Base-by-base conservation (phyloP, 2,888 invertebrate genomes). In the Criorhina ranunculi region DNA sequence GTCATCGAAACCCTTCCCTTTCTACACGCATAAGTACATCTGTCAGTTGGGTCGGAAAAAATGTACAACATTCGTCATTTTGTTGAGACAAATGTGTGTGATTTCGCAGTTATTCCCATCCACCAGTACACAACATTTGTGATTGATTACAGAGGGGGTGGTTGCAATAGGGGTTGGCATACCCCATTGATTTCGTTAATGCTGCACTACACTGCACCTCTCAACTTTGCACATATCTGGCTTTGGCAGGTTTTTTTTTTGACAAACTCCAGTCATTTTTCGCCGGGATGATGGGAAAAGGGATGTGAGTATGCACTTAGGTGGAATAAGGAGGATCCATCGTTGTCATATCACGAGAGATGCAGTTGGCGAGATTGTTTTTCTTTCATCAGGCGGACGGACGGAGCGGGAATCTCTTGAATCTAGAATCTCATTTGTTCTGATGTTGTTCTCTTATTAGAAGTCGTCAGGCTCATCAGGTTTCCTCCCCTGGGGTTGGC, bases 321-420 rank as follows among this genome's bases (percentile, higher is more conserved):
- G 9, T 19, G 29, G 17, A 59, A n/a, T 15, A 15, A 24, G 12
- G 24, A 62, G 51, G 44, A 64, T 17, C 64, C 62, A 55, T 44
- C 46, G 49, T 44, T 2, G 17, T 33, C 59, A 33, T 66, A 72
- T 80, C 82, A 60, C 59, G 82, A 77, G 77, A 77, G 77, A 77
- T 82, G 64, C 81, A 82, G 80, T 35, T 62, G 42, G 7, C 24
- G 35, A 60, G 66, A 72, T 76, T 82, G 77, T 77, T 82, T 77
- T 82, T 60, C 70, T 77, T 82, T 77, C 82, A 82, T 82, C 70
- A 70, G 49, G 12, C 24, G 24, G 4, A 4, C 24, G 4, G 5
- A 44, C 51, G 15, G 51, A 9, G 49, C 49, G 31, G 46, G n/a
- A 49, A 60, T 62, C 60, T 78, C 15, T 70, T n/a, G 62, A 69